Evolutionary conservation across 2,888 invertebrate species (phyloP).

Genomic region (Scaptomyza polygonia): DNA sequence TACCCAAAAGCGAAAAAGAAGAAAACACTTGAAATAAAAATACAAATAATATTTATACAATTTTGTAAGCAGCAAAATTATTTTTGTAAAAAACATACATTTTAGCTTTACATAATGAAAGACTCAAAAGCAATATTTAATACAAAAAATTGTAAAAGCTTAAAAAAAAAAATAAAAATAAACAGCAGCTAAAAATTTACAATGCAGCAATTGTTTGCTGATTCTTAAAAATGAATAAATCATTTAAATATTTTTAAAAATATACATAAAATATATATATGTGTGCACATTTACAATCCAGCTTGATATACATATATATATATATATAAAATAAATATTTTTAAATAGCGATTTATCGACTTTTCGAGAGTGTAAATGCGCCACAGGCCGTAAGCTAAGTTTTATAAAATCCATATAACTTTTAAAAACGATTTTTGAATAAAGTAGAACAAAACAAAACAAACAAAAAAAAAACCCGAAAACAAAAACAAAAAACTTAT

Average conservation of each 20-base stretch:
- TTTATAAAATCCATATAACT: conserved; percentile 43
- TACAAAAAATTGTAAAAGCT: conserved; percentile 22
- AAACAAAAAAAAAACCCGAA: conserved; percentile 3
- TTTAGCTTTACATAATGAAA: conserved; percentile 66
- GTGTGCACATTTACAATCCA: conserved; percentile 56
- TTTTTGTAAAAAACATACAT: conserved; percentile 19
- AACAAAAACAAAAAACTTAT: neutral
- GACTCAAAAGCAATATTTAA: conserved; percentile 80
- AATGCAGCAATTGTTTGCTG: conserved; percentile 35
- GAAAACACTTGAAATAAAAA: conserved; percentile 17
- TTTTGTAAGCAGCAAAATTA: conserved; percentile 40
- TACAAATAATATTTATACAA: conserved; percentile 50
- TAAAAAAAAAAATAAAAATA: conserved; percentile 19
- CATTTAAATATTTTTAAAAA: conserved; percentile 2
- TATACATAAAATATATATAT: conserved; percentile 8
- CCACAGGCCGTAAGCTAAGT: conserved; percentile 52
- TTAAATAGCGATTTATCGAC: conserved; percentile 45
- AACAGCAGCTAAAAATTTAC: conserved; percentile 32
- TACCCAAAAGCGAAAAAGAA: conserved; percentile 19
- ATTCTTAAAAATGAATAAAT: conserved; percentile 5
- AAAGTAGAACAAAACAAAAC: conserved; percentile 57
- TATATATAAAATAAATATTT: conserved; percentile 14
- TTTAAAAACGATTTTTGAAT: conserved; percentile 66
- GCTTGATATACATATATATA: conserved; percentile 40
- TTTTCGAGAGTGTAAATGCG: conserved; percentile 45